These are phyloP conservation scores for Rotaria socialis DNA, from an alignment of 2,888 invertebrate species.

Conservation along the genomic window DNA sequence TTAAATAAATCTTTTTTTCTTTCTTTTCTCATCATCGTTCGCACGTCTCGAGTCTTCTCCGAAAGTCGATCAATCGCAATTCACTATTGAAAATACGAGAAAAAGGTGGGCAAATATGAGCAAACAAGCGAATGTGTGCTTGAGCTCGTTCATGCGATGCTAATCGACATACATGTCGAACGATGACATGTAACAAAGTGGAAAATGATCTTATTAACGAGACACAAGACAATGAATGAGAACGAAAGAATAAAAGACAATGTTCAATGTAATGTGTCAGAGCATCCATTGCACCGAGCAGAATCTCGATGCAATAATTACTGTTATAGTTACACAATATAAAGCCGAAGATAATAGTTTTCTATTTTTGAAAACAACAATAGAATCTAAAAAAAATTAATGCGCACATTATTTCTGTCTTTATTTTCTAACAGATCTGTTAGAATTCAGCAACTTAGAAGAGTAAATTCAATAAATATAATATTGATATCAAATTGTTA, in stretches of 20 bases:
- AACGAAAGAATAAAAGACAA: slow-evolving; percentile 21
- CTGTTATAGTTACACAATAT: not conserved
- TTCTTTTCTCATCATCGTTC: no score
- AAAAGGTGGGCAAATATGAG: not conserved
- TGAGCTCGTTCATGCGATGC: not conserved
- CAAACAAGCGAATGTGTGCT: not conserved
- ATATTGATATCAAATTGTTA: no score
- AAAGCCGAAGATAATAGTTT: not conserved
- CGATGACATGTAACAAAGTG: slow-evolving; percentile 10
- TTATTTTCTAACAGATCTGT: no score
- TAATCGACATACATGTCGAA: slow-evolving; percentile 17
- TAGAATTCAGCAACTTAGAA: no score
- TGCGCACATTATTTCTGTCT: no score
- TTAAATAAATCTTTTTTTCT: slow-evolving; percentile 32
- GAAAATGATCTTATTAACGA: slow-evolving; percentile 34
- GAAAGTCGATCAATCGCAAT: no score
- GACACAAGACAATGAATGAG: not conserved
- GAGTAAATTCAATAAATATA: no score
- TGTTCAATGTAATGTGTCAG: not conserved
- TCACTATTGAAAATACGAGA: not conserved
- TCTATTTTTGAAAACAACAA: no score
- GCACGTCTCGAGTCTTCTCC: no score
- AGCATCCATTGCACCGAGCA: not conserved
- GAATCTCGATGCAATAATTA: not conserved
- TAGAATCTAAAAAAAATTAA: not conserved